A percentile compares a stretch with the other conserved stretches of the same genome.
Conservation (phyloP, 1,140 invertebrate species). For the Amphibalanus amphitrite region DNA sequence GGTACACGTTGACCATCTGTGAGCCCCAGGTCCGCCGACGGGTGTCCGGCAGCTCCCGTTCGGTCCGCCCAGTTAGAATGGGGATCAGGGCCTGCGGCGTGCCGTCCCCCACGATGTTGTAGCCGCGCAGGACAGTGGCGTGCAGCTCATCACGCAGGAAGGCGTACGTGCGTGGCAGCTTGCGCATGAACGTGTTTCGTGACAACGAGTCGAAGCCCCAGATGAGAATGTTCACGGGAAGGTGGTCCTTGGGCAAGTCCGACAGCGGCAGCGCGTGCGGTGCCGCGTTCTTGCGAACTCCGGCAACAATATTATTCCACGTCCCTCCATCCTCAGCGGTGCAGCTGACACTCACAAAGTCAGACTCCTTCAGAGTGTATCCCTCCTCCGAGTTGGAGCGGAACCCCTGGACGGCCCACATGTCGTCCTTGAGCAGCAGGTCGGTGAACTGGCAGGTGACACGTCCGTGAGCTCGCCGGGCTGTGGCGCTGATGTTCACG, state of each 20-base stretch:
- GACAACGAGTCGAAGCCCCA: constrained; percentile 84
- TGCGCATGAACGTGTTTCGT: constrained; percentile 64
- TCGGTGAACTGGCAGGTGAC: constrained; percentile 31
- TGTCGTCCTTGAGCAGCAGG: constrained; percentile 40
- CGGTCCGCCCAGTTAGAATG: constrained; percentile 69
- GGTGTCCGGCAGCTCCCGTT: constrained; percentile 69
- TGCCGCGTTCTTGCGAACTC: constrained; percentile 32
- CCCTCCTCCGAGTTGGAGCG: constrained; percentile 32
- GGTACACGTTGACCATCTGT: constrained; percentile 54
- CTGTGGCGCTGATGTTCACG: constrained; percentile 22
- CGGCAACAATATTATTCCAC: constrained; percentile 28
- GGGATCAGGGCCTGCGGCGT: constrained; percentile 84
- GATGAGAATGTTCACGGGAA: constrained; percentile 61
- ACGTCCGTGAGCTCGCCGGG: constrained; percentile 21
- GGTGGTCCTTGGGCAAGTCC: constrained; percentile 30
- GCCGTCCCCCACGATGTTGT: constrained; percentile 87
- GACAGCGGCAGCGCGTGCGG: constrained; percentile 30
- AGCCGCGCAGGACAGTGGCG: constrained; percentile 53
- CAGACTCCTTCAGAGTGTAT: constrained; percentile 40
- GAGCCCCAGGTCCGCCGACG: constrained; percentile 50
- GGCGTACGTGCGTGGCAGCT: constrained; percentile 60
- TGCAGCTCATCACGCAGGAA: constrained; percentile 51
- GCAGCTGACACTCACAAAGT: constrained; percentile 44
- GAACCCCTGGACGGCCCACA: constrained; percentile 29
- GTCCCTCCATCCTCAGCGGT: constrained; percentile 30